phyloP scores from a whole-genome alignment of 2,113 vertebrate species.

The Triplophysa tibetana region DNA sequence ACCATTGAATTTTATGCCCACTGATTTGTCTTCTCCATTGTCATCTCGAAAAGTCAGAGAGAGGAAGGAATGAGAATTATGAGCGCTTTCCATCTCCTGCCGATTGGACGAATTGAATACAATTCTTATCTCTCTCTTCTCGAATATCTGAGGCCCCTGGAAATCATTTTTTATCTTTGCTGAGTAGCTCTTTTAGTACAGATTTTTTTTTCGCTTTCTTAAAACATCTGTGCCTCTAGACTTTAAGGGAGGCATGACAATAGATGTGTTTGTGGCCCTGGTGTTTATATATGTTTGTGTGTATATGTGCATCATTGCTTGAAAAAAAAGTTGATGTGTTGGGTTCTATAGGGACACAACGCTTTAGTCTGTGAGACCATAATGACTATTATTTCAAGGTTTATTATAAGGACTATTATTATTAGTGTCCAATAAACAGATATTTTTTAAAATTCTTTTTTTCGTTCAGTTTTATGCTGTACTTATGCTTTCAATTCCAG shows the following conservation, averaged over 20 bases:
- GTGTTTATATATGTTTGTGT: no score
- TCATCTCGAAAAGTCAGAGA: conserved; percentile 17
- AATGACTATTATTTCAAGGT: no score
- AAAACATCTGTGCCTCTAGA: conserved; percentile 3
- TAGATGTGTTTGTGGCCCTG: not conserved
- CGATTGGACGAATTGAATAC: conserved; percentile 31
- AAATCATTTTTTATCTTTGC: conserved; percentile 3
- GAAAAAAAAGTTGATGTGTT: no score
- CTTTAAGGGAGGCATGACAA: not conserved
- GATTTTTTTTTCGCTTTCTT: conserved; percentile 10
- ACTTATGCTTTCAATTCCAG: not conserved
- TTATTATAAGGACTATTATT: no score
- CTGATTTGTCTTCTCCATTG: conserved; percentile 39
- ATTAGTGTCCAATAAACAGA: no score
- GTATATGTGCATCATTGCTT: no score
- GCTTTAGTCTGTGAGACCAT: no score
- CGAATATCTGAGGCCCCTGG: conserved; percentile 12
- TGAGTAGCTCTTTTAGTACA: not conserved
- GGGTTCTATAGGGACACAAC: no score
- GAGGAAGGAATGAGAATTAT: not conserved
- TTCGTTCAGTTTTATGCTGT: no score
- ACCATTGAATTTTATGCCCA: conserved; percentile 49
- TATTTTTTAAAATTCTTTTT: no score
- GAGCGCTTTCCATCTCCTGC: conserved; percentile 8
- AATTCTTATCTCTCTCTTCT: conserved; percentile 40